Base-by-base conservation (phyloP, 1,140 invertebrate species). In the Drosophila arizonae region DNA sequence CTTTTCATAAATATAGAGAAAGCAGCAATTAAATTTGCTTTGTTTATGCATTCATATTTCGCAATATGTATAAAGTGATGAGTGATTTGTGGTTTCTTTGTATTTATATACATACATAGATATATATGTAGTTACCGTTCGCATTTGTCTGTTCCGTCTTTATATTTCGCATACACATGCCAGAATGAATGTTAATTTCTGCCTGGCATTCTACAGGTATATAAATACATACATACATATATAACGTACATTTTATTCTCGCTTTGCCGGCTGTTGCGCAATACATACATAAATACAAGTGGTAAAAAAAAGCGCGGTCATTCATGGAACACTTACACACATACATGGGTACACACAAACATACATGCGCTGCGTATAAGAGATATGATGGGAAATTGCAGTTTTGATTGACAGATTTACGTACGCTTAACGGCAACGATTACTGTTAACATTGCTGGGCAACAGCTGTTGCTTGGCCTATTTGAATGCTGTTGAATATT, bases 101-200 rank as follows among this genome's bases (percentile, higher is more conserved):
- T 28, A 28, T 28, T 28, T 28, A 5, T 28, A 5, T 28, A 28
- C 26, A 28, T 28, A 28, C 26, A 28, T 33, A 33, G 3, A 9
- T 30, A n/a, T n/a, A 0, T 50, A 13, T 50, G 21, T 24, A 39
- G 28, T 17, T 39, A 15, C 15, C 30, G 15, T 24, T 36, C 54
- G 33, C 33, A 26, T 50, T 61, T 39, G 45, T 26, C 3, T 33
- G 55, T 65, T 65, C 54, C 48, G 55, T n/a, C 50, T 72, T 56
- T 58, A 45, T 30, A 67, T 66, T 72, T 72, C 64, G 33, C 79
- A 81, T 36, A 69, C 39, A 65, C 39, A 63, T 30, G 70, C 45
- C 52, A 77, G 62, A 80, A 77, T 74, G 76, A 77, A 85, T 80
- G 81, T 69, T 86, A 86, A 84, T 86, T 86, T 58, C 60, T 58